These are phyloP conservation scores for Drosophila nasuta DNA, from an alignment of 1,140 invertebrate species.

Conservation along the genomic window DNA sequence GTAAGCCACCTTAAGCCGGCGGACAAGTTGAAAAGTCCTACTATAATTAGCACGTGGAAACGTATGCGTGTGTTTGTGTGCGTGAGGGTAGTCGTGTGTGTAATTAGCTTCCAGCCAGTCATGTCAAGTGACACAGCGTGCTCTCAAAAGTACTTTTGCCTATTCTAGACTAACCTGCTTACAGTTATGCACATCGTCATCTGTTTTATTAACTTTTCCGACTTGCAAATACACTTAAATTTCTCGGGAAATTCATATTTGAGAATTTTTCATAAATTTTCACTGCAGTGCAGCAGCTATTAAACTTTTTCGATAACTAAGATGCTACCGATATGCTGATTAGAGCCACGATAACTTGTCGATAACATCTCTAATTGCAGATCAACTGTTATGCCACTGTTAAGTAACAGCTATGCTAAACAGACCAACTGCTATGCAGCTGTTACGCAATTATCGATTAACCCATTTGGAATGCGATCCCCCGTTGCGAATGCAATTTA, in stretches of 20 bases:
- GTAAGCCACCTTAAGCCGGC: constrained; percentile 31
- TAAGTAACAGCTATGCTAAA: not conserved
- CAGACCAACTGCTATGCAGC: not conserved
- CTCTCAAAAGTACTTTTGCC: constrained; percentile 38
- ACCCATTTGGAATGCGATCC: not conserved
- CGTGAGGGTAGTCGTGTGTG: constrained; percentile 23
- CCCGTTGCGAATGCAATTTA: not conserved
- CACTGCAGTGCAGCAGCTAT: too few species aligned
- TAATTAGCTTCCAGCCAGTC: constrained; percentile 47
- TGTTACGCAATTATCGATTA: not conserved
- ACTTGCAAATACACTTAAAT: not conserved
- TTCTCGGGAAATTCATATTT: not conserved
- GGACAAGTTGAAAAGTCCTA: constrained; percentile 25
- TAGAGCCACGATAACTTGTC: not conserved
- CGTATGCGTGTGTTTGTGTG: constrained; percentile 5
- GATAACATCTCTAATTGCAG: not conserved
- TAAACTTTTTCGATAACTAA: too few species aligned
- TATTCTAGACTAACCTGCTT: constrained; percentile 43
- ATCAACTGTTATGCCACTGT: not conserved
- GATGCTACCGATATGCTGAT: too few species aligned
- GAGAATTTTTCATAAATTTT: too few species aligned
- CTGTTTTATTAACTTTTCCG: constrained; percentile 8
- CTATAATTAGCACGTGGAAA: constrained; percentile 53
- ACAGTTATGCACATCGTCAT: constrained; percentile 2
- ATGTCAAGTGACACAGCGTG: constrained; percentile 61